These are phyloP conservation scores for Hippoglossus hippoglossus DNA, from an alignment of 2,797 vertebrate genomes.

Conservation along the genomic window DNA sequence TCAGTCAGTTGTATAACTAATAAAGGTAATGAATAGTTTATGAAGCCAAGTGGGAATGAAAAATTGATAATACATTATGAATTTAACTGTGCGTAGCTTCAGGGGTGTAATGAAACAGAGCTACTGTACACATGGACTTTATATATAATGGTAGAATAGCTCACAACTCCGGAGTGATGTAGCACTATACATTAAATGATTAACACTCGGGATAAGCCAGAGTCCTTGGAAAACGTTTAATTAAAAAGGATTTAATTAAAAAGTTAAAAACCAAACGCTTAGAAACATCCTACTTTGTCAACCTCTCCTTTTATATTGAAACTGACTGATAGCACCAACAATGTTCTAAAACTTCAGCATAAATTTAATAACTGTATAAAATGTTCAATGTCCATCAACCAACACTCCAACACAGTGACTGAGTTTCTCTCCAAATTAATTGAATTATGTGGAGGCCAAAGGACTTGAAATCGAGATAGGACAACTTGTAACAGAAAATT, in stretches of 20 bases:
- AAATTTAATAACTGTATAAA: not conserved
- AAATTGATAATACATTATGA: constrained; percentile 22
- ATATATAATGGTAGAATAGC: constrained; percentile 18
- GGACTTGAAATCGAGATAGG: not conserved
- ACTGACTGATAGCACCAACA: not conserved
- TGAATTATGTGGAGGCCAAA: not conserved
- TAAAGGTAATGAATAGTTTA: constrained; percentile 56
- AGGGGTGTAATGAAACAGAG: constrained; percentile 21
- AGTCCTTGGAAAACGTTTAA: constrained; percentile 7
- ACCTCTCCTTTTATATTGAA: not conserved
- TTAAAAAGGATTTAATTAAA: not conserved
- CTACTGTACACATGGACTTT: constrained; percentile 9
- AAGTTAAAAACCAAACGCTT: constrained; percentile 1
- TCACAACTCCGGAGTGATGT: constrained; percentile 4
- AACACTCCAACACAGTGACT: not conserved
- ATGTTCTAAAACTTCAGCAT: not conserved
- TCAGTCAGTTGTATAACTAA: constrained; percentile 41
- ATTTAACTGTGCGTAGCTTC: constrained; percentile 17
- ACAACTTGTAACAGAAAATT: not conserved
- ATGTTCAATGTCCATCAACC: not conserved
- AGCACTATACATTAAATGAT: constrained; percentile 6
- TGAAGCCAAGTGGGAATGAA: constrained; percentile 38
- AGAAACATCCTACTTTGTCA: not conserved
- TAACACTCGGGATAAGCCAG: not conserved
- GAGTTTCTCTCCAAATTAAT: not conserved